Evolutionary conservation across 2,113 vertebrate species (phyloP).

Genomic region (Chaenogobius annularis): DNA sequence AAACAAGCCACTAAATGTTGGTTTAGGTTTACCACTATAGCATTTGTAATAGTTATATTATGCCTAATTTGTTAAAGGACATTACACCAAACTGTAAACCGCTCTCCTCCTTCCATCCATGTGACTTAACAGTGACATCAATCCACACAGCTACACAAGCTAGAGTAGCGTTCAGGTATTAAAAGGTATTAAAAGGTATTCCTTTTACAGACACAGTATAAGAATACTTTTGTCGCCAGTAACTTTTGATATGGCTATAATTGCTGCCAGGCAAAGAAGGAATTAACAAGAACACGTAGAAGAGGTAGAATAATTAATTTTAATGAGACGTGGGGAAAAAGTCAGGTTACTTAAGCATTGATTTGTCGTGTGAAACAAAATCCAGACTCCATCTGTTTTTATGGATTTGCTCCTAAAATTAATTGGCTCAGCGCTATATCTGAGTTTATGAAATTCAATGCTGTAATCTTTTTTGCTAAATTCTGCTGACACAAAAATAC

Average conservation of each 20-base stretch:
- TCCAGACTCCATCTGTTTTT: slow-evolving; percentile 1
- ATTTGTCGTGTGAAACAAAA: slow-evolving; percentile 13
- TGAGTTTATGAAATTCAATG: neutral
- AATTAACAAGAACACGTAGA: slow-evolving; percentile 5
- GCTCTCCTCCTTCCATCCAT: neutral
- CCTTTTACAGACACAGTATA: neutral
- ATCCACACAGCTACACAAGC: too few relatives aligned
- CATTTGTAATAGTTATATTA: neutral
- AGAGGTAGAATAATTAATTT: neutral
- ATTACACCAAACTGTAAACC: neutral
- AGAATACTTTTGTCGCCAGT: neutral
- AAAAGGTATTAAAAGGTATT: too few relatives aligned
- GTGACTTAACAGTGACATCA: neutral
- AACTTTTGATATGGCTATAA: slow-evolving; percentile 1
- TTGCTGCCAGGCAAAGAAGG: slow-evolving; percentile 2
- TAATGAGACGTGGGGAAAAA: slow-evolving; percentile 5
- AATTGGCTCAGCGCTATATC: neutral
- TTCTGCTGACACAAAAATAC: slow-evolving; percentile 7
- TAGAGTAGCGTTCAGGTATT: too few relatives aligned
- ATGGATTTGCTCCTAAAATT: slow-evolving; percentile 11
- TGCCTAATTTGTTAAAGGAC: neutral
- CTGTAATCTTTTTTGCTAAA: neutral
- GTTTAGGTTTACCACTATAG: neutral
- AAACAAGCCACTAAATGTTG: neutral
- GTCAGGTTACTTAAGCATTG: slow-evolving; percentile 9